Evolutionary conservation across 1,140 invertebrate species (phyloP).

Genomic region (Solenopsis fugax): DNA sequence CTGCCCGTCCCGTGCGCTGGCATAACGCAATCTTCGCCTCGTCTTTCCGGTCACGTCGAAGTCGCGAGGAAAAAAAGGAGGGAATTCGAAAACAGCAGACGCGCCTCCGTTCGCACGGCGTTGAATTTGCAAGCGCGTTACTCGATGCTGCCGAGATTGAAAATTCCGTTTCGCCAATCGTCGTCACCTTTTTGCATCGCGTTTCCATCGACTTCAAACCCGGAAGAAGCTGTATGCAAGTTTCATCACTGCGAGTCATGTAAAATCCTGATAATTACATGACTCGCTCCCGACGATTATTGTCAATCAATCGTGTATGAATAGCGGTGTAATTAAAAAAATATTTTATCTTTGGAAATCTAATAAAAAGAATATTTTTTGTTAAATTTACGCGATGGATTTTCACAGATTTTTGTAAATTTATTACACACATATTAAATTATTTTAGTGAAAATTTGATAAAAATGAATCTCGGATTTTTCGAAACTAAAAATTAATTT

Average conservation of each 20-base stretch:
- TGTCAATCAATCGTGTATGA: background rate
- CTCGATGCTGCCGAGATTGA: conserved; percentile 49
- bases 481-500: too few relatives aligned
- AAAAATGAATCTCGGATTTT: too few relatives aligned
- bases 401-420: too few relatives aligned
- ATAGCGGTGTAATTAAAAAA: background rate
- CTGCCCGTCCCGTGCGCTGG: background rate
- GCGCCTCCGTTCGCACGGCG: background rate
- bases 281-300: background rate
- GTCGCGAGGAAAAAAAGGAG: background rate
- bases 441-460: too few relatives aligned
- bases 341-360: background rate
- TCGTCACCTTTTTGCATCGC: background rate
- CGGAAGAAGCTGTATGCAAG: background rate
- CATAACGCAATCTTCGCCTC: conserved; percentile 59
- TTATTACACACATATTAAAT: too few relatives aligned
- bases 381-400: too few relatives aligned
- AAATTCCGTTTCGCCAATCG: conserved; percentile 44
- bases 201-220: conserved; percentile 6
- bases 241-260: background rate
- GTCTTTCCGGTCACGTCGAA: conserved; percentile 68
- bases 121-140: too few relatives aligned
- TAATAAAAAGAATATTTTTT: too few relatives aligned
- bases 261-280: conserved; percentile 9
- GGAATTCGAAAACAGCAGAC: conserved; percentile 46